These are phyloP conservation scores for Tamandua tetradactyla DNA, from an alignment of 2,797 vertebrate genomes.

Conservation along the genomic window DNA sequence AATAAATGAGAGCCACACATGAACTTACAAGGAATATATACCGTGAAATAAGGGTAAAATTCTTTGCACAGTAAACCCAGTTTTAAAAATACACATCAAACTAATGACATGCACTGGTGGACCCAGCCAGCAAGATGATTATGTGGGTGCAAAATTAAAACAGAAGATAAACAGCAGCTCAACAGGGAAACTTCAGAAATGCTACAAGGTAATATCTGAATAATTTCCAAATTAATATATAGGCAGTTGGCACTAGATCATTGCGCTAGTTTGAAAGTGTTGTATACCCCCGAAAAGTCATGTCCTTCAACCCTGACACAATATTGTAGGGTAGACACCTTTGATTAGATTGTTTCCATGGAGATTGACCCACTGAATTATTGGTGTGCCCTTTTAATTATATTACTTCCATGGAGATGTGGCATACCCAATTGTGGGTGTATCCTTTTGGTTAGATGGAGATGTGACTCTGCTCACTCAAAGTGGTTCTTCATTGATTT, in stretches of 20 bases:
- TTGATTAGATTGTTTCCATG: too few species aligned
- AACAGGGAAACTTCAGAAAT: background rate
- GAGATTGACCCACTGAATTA: too few species aligned
- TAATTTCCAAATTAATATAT: conserved; percentile 25
- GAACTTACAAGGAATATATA: background rate
- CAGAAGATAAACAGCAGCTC: background rate
- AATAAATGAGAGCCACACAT: background rate
- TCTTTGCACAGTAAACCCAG: background rate
- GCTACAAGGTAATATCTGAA: background rate
- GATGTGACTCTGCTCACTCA: too few species aligned
- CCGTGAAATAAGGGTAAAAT: background rate
- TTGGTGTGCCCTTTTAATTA: too few species aligned
- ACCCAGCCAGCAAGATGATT: background rate
- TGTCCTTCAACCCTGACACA: too few species aligned
- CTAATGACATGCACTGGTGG: background rate
- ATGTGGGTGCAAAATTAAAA: background rate
- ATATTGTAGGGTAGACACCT: too few species aligned
- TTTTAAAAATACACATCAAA: background rate
- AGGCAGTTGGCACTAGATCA: background rate
- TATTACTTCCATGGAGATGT: too few species aligned
- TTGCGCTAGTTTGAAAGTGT: too few species aligned
- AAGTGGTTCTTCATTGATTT: too few species aligned
- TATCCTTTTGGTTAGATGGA: too few species aligned
- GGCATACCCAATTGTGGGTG: too few species aligned
- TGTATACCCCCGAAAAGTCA: too few species aligned